Percentiles rank a stretch among this genome's conserved stretches.
Conservation (phyloP, 1,140 invertebrate genomes). For the Rhopalosiphum padi region DNA sequence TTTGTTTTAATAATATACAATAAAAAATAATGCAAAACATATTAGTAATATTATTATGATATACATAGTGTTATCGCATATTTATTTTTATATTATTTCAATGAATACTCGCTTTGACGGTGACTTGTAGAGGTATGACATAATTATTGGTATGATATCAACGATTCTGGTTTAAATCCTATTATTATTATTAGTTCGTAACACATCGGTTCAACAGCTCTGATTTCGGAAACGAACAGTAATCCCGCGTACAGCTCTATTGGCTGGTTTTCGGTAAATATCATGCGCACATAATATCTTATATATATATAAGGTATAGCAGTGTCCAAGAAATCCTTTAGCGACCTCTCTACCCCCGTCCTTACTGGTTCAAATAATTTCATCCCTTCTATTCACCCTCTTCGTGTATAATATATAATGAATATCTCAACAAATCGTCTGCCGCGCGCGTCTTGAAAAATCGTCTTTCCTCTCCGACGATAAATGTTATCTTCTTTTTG, state of each 20-base stretch:
- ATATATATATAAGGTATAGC: background rate
- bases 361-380: background rate
- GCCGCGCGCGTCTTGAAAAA: conserved; percentile 24
- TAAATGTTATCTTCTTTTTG: conserved; percentile 40
- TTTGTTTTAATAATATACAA: too few species aligned
- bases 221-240: conserved; percentile 8
- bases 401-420: background rate
- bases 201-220: background rate
- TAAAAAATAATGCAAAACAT: too few species aligned
- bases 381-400: background rate
- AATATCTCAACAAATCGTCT: conserved; percentile 39
- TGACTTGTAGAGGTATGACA: background rate
- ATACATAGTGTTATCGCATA: background rate
- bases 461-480: conserved; percentile 20
- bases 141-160: background rate
- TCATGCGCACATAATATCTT: background rate
- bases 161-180: background rate
- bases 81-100: background rate
- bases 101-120: background rate
- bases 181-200: background rate
- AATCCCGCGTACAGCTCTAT: background rate
- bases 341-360: background rate
- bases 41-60: too few species aligned
- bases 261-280: background rate
- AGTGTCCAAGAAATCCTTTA: conserved; percentile 11